Evolutionary conservation across 2,888 invertebrate genomes (phyloP), one percentile per base, ranked within the genome.

Genomic region (Trichogramma dendrolimi): DNA sequence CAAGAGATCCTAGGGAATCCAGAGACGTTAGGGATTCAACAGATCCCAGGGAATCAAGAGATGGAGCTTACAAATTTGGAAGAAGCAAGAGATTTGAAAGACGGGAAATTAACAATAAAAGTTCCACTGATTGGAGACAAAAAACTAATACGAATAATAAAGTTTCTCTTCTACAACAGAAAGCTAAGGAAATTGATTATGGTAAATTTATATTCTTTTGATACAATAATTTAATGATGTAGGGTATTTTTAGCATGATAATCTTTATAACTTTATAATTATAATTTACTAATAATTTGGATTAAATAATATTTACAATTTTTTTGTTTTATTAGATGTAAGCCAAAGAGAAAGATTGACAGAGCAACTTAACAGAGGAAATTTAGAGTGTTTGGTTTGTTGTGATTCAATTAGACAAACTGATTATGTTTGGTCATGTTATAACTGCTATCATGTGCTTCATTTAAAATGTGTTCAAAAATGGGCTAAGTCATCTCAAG

Each of bases 371-470:
- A 87, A 88, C 67, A 86, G 86, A 63, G 90, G 92, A 1, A 85
- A 86, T 0, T 83, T 96, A 63, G 98, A 98, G 79, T 98, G 98
- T 77, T 85, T 96, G 71, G 94, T 98, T 11, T 98, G 98, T 77
- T 96, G 93, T 74, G 96, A 95, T 70, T 83, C 85, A 55, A 89
- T 98, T 46, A 87, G 89, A 66, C 88, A 90, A 67, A 85, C 84
- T 42, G 90, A 94, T 71, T 83, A 88, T 4, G 87, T 94, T 43
- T 98, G 98, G 97, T 91, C 90, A 4, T 98, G 98, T 77, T 80
- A 82, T 66, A 92, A 91, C 72, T 98, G 98, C 75, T 95, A 88
- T 80, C 94, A 97, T 77, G 90, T 96, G 59, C 85, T 96, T 67
- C 98, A 98, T 81, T 84, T 98, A 10, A 85, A 86, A 65, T 98